Conservation (phyloP, 2,888 invertebrate species). For the Coelogynopora nodosa region DNA sequence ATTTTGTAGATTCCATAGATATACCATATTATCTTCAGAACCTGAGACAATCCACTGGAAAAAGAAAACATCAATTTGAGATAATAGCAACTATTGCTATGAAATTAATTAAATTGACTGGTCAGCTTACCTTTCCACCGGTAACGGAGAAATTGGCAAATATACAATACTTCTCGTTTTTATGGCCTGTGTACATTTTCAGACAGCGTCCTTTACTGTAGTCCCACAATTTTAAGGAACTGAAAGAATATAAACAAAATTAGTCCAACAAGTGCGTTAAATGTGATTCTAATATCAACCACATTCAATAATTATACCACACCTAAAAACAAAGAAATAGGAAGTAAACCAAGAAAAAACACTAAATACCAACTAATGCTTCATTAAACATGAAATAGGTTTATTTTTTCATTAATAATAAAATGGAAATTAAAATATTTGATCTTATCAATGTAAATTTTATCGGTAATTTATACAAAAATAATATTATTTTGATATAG, state of each 20-base stretch:
- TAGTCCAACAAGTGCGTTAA: too few relatives aligned
- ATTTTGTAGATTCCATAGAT: conserved; percentile 98
- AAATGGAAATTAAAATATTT: too few relatives aligned
- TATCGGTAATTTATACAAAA: too few relatives aligned
- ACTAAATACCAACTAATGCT: too few relatives aligned
- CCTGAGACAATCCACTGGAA: conserved; percentile 96
- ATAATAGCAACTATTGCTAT: neutral
- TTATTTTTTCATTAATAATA: too few relatives aligned
- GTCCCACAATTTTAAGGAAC: conserved; percentile 94
- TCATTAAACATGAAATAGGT: too few relatives aligned
- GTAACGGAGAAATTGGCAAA: conserved; percentile 99
- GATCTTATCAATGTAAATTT: too few relatives aligned
- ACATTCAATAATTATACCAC: too few relatives aligned
- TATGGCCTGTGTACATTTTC: conserved; percentile 95
- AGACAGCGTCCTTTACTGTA: conserved; percentile 91
- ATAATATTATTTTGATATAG: too few relatives aligned
- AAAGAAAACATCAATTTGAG: conserved; percentile 51
- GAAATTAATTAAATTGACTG: neutral
- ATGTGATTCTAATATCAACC: too few relatives aligned
- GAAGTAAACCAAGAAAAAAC: too few relatives aligned
- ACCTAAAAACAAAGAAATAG: too few relatives aligned
- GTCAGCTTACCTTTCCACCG: conserved; percentile 80
- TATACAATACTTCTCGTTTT: conserved; percentile 98
- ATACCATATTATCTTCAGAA: conserved; percentile 97
- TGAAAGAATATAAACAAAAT: conserved; percentile 54